Percentiles rank a stretch among this genome's conserved stretches.
Conservation (phyloP, 2,888 invertebrate genomes). For the Brachyptera risi region DNA sequence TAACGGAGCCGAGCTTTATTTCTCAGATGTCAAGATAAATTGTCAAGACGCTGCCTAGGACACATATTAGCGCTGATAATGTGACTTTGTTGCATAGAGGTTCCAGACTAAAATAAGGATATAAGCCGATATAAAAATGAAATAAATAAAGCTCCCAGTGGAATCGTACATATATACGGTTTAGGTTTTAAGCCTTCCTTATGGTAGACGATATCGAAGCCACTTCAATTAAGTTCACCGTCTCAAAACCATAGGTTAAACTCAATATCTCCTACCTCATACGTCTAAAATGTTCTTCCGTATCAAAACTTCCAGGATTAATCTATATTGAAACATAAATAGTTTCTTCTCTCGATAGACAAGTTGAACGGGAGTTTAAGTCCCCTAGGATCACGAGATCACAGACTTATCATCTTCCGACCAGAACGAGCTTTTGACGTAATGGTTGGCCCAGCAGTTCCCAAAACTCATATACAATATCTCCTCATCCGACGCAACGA, state of each 20-base stretch:
- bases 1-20: no score
- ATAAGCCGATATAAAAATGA: slow-evolving; percentile 2
- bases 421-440: slow-evolving; percentile 14
- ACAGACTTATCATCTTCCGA: slow-evolving; percentile 18
- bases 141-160: neutral
- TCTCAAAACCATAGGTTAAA: neutral
- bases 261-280: slow-evolving; percentile 11
- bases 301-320: slow-evolving; percentile 14
- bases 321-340: slow-evolving; percentile 21
- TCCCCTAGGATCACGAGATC: slow-evolving; percentile 9
- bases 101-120: no score
- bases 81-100: slow-evolving; percentile 1
- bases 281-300: slow-evolving; percentile 4
- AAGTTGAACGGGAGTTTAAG: slow-evolving; percentile 13
- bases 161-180: neutral
- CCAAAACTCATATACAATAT: slow-evolving; percentile 21
- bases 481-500: slow-evolving; percentile 3
- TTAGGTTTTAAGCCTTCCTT: slow-evolving; percentile 10
- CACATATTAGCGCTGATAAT: neutral
- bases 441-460: neutral
- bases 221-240: slow-evolving; percentile 16
- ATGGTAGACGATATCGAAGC: slow-evolving; percentile 1
- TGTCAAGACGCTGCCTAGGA: neutral
- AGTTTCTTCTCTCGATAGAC: slow-evolving; percentile 12
- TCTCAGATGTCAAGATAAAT: slow-evolving; percentile 15